Evolutionary conservation across 2,113 vertebrate genomes (phyloP).

Genomic region (Morone saxatilis): DNA sequence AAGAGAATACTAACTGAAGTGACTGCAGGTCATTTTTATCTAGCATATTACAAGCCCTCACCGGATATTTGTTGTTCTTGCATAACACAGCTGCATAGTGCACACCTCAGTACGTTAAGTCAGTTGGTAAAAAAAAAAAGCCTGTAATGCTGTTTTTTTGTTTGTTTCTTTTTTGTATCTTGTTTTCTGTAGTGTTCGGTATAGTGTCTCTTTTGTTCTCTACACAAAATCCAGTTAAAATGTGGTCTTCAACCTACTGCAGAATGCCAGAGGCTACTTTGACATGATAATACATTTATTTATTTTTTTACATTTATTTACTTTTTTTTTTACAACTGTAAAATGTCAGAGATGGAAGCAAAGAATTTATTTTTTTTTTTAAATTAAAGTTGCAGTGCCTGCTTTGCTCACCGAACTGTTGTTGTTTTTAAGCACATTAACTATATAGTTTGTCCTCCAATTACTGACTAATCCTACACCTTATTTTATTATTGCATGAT

Average conservation of each 20-base stretch:
- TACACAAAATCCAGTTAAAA: neutral
- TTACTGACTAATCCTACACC: neutral
- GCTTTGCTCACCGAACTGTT: neutral
- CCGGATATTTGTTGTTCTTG: neutral
- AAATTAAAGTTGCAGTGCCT: neutral
- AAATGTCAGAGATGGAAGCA: neutral
- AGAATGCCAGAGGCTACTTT: neutral
- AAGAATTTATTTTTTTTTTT: neutral
- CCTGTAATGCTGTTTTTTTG: too few species aligned
- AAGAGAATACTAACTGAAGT: neutral
- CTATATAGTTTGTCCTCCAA: neutral
- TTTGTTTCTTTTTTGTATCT: neutral
- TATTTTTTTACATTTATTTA: too few species aligned
- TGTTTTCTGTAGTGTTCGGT: neutral
- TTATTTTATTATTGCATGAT: neutral
- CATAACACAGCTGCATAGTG: neutral
- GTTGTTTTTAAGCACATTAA: neutral
- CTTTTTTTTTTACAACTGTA: too few species aligned
- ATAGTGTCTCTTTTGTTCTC: neutral
- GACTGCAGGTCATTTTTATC: neutral
- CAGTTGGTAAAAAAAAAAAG: slow-evolving; percentile 12
- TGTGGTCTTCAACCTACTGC: neutral
- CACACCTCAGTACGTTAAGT: neutral
- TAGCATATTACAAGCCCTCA: neutral
- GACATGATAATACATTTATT: too few species aligned